Evolutionary conservation across 1,140 invertebrate species (phyloP), one percentile per base, ranked within the genome.

Genomic region (Globodera ellingtonae): DNA sequence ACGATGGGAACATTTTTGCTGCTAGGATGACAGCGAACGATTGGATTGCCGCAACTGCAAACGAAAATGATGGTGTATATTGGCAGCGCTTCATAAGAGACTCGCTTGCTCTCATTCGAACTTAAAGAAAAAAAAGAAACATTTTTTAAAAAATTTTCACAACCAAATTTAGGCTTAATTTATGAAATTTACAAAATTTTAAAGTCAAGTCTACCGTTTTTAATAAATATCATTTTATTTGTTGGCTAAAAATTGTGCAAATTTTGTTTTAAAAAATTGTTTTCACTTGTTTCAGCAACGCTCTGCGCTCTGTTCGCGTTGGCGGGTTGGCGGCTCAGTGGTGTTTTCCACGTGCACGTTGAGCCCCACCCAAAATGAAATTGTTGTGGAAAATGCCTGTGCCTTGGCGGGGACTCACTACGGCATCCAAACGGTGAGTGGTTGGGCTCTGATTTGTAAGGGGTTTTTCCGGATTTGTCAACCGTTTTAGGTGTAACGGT

Each of bases 311-410:
- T 69, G 90, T 92, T 62, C 90, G 90, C 83, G 87, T 89, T 4
- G 95, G n/a, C n/a, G n/a, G n/a, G n/a, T n/a, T n/a, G n/a, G 95
- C 47, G 96, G 96, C 10, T 93, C 93, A 35, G 93, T 97, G 7
- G 95, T 99, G 6, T 99, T 98, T 90, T 95, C 95, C 7, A 98
- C 97, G 4, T 98, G 96, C 89, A 93, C 94, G 0, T 91, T 98
- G 46, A 96, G 95, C 83, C 95, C 96, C 3, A 92, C 95, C 75
- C 96, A 99, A 91, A 99, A 99, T 90, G 97, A 98, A 90, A 95
- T 95, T 5, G 95, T 97, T 0, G 93, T 98, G 0, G 81, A 96
- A 87, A 93, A 94, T 91, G 93, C 94, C 4, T 18, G 93, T 93
- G 87, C 91, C 91, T 81, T 92, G 93, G 46, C 94, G 93, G 90